phyloP scores from a whole-genome alignment of 2,113 vertebrate species.

The Lasiurus borealis region DNA sequence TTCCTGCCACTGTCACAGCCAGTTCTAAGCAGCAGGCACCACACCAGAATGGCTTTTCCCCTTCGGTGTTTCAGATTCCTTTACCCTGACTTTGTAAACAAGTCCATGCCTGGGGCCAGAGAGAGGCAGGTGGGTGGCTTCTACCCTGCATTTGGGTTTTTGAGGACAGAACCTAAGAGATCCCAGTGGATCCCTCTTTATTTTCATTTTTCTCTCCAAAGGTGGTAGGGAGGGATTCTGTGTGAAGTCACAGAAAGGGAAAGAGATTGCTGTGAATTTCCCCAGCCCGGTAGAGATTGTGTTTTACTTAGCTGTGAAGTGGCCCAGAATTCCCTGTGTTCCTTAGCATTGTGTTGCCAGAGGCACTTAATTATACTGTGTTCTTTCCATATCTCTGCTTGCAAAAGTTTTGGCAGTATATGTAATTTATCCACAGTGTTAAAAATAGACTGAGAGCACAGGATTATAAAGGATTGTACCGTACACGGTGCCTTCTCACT shows the following conservation, averaged over 20 bases:
- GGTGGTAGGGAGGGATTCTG: constrained; percentile 25
- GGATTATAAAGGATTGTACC: constrained; percentile 34
- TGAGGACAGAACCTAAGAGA: neutral
- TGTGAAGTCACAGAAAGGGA: constrained; percentile 17
- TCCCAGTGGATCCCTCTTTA: neutral
- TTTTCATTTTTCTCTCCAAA: constrained; percentile 14
- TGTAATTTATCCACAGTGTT: constrained; percentile 57
- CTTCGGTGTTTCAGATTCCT: constrained; percentile 61
- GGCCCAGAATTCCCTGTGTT: constrained; percentile 45
- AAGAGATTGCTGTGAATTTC: constrained; percentile 48
- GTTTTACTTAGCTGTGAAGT: constrained; percentile 27
- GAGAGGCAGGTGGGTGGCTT: neutral
- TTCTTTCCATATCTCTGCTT: constrained; percentile 69
- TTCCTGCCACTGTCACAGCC: neutral
- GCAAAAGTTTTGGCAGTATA: constrained; percentile 63
- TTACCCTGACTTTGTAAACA: constrained; percentile 64
- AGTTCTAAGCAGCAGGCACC: neutral
- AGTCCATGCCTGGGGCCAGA: neutral
- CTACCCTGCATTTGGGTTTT: neutral
- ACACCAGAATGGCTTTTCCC: constrained; percentile 29
- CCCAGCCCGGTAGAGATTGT: neutral
- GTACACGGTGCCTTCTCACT: neutral
- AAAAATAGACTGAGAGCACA: constrained; percentile 71
- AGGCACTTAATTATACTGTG: constrained; percentile 64
- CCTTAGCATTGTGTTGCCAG: constrained; percentile 50